A percentile compares a stretch with the other conserved stretches of the same genome.
Conservation (phyloP, 2,888 invertebrate species). For the Plebejus argus region DNA sequence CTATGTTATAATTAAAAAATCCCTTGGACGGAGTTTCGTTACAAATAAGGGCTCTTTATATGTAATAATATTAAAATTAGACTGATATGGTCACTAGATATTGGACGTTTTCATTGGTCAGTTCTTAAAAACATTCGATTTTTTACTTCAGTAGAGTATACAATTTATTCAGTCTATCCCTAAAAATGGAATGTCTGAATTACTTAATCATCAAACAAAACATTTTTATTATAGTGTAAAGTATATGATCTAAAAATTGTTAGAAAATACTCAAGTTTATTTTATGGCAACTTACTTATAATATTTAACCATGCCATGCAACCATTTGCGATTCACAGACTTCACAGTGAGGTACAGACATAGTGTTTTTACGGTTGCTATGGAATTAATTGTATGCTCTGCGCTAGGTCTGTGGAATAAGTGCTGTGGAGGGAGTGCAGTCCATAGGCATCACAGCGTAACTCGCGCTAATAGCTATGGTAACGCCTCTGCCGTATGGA, state of each 20-base stretch:
- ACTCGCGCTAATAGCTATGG: background rate
- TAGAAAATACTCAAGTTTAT: background rate
- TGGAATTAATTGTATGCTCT: background rate
- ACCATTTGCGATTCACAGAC: too few species aligned
- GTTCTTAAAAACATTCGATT: background rate
- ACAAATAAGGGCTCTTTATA: constrained; percentile 56
- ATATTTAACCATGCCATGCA: background rate
- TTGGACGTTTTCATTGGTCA: background rate
- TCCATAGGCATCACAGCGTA: too few species aligned
- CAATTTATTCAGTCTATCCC: background rate
- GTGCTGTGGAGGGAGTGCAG: background rate
- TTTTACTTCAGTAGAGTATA: background rate
- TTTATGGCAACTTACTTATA: background rate
- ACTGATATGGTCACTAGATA: background rate
- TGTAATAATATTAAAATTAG: background rate
- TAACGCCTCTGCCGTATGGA: background rate
- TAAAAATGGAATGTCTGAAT: background rate
- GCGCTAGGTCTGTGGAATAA: background rate
- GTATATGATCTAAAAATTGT: background rate
- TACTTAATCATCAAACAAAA: background rate
- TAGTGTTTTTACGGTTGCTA: too few species aligned
- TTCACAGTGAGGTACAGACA: too few species aligned
- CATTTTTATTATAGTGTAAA: background rate
- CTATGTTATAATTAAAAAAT: constrained; percentile 38
- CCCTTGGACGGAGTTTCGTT: constrained; percentile 48